These are phyloP conservation scores for Caenorhabditis virilis DNA, from an alignment of 2,888 invertebrate species.

Conservation along the genomic window DNA sequence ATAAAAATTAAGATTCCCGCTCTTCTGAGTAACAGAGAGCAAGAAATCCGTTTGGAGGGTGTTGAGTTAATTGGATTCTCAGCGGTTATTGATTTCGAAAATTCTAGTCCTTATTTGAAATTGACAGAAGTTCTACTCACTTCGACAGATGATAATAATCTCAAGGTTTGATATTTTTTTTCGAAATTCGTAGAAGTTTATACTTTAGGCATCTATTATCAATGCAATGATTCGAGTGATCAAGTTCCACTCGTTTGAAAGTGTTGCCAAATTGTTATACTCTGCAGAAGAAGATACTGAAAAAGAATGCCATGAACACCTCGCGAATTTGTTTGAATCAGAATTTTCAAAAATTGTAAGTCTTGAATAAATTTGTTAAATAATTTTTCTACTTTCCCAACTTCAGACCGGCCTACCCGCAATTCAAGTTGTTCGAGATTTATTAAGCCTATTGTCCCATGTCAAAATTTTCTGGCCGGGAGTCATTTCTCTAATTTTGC, in stretches of 20 bases:
- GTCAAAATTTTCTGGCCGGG: not conserved
- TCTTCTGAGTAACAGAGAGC: constrained; percentile 12
- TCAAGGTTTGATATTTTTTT: constrained; percentile 7
- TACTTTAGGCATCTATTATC: not conserved
- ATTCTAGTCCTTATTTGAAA: constrained; percentile 19
- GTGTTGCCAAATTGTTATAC: not conserved
- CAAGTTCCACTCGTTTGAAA: not conserved
- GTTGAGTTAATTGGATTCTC: constrained; percentile 27
- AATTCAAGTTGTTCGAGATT: not conserved
- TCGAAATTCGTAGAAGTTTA: not conserved
- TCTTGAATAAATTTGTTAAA: not conserved
- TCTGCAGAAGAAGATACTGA: not conserved
- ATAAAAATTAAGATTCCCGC: constrained; percentile 11
- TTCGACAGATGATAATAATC: constrained; percentile 6
- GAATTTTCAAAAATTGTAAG: not conserved
- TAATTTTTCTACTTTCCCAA: not conserved
- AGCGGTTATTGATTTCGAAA: constrained; percentile 22
- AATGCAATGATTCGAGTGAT: not conserved
- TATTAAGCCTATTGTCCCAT: not conserved
- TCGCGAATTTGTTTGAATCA: not conserved
- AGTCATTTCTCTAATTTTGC: not conserved
- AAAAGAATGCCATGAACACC: not conserved
- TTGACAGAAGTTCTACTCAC: constrained; percentile 10
- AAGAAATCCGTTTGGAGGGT: constrained; percentile 14
- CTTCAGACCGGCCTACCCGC: not conserved